Percentiles rank a stretch among this genome's conserved stretches.
These are phyloP conservation scores for Mythimna loreyi DNA, from an alignment of 2,888 invertebrate genomes.

Conservation along the genomic window DNA sequence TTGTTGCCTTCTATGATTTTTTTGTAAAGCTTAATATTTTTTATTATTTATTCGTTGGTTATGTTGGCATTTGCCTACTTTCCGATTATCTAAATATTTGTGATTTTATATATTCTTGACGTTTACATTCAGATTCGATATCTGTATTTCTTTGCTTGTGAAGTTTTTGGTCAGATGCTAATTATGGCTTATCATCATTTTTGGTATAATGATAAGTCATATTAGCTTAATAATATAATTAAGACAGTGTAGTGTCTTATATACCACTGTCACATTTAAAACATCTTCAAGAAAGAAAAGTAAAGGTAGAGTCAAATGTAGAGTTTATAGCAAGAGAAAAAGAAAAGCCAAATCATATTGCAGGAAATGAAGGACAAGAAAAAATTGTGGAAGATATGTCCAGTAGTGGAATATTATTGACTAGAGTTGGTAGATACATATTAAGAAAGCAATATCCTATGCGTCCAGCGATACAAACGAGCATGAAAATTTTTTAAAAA, in stretches of 20 bases:
- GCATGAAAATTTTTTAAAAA: background rate
- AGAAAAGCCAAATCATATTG: too few species aligned
- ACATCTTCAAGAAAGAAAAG: background rate
- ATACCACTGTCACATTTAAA: background rate
- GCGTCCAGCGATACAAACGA: background rate
- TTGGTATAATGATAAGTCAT: too few species aligned
- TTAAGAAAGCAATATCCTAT: background rate
- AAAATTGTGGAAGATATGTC: background rate
- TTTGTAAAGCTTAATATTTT: background rate
- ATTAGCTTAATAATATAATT: too few species aligned
- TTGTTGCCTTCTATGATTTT: background rate
- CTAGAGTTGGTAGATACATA: background rate
- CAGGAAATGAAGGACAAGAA: too few species aligned
- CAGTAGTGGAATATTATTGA: background rate
- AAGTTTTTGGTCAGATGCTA: slow-evolving; percentile 22
- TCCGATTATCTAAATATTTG: background rate
- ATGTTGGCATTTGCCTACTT: background rate
- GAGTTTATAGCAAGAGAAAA: too few species aligned
- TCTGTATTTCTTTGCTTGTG: slow-evolving; percentile 8
- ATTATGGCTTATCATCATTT: too few species aligned
- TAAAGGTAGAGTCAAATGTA: background rate
- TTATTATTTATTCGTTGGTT: background rate
- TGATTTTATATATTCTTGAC: background rate
- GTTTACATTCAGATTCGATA: background rate
- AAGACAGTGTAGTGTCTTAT: background rate